Evolutionary conservation across 2,888 invertebrate genomes (phyloP).

Genomic region (Aphidius colemani): DNA sequence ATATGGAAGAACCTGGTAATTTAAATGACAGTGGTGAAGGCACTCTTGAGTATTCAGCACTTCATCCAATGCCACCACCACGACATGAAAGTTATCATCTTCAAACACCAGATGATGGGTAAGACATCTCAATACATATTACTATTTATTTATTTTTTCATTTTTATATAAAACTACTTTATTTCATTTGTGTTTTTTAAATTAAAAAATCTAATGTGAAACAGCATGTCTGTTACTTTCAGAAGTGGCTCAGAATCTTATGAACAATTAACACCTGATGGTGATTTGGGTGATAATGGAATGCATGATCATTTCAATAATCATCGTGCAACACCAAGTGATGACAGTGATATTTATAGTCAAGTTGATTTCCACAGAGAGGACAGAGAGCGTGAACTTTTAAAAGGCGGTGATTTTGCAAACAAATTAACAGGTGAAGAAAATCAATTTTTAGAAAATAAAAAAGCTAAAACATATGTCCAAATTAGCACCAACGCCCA

Average conservation of each 20-base stretch:
- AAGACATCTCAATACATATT: constrained; percentile 46
- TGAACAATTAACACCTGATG: constrained; percentile 65
- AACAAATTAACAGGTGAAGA: constrained; percentile 51
- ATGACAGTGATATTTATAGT: constrained; percentile 71
- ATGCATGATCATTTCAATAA: constrained; percentile 56
- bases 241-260: constrained; percentile 65
- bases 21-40: constrained; percentile 72
- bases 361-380: constrained; percentile 70
- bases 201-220: constrained; percentile 55
- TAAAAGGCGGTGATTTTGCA: constrained; percentile 52
- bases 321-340: constrained; percentile 63
- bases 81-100: constrained; percentile 80
- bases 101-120: constrained; percentile 64
- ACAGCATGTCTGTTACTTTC: constrained; percentile 60
- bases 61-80: constrained; percentile 75
- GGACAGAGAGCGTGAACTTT: constrained; percentile 58
- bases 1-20: constrained; percentile 75
- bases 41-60: constrained; percentile 65
- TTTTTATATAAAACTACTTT: constrained; percentile 10
- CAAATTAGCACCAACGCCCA: too few relatives aligned
- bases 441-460: too few relatives aligned
- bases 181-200: constrained; percentile 3
- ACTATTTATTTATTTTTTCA: constrained; percentile 19
- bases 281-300: constrained; percentile 55
- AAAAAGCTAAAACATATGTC: too few relatives aligned